Evolutionary conservation across 2,113 vertebrate species (phyloP), one percentile per base, ranked within the genome.

Genomic region (Anhinga rufa): DNA sequence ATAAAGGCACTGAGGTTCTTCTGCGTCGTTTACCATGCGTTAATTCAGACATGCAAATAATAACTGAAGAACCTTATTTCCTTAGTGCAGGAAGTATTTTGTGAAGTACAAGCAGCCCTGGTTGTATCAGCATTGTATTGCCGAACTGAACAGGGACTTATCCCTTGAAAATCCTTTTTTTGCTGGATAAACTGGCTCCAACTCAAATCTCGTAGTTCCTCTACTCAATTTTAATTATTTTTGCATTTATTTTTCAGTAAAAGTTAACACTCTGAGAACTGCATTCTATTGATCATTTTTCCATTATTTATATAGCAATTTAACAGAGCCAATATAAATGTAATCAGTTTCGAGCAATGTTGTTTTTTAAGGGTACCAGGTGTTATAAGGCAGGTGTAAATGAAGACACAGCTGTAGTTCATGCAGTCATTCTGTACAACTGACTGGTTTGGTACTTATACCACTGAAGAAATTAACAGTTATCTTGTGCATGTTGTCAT

Each of bases 41-140:
- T 90, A 54, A 49, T 81, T 83, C 92, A 96, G 96, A 93, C 90
- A 77, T 94, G 92, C 82, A 97, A 90, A 90, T 92, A 28, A 26
- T 48, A 78, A 65, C 69, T 54, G 72, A 85, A 91, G 52, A 46
- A 82, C 52, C 34, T 69, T 46, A n/a, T 77, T 88, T 94, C 76
- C 2, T 2, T 58, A 51, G 71, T 10, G 65, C 82, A 49, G 62
- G 52, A 92, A 72, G 36, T 69, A 17, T 70, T 72, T 91, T 89
- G 49, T 66, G 93, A 78, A 86, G 93, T 71, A 25, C 58, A 55
- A 62, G 25, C 64, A 78, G 32, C 60, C 19, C 48, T 60, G 38
- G 11, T 55, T 19, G 7, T 70, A 21, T 58, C 80, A 49, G 28
- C 11, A 1, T 52, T 55, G 52, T 66, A 4, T 3, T 81, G 38